phyloP scores from a whole-genome alignment of 2,888 invertebrate genomes.

The Piscicola geometra region DNA sequence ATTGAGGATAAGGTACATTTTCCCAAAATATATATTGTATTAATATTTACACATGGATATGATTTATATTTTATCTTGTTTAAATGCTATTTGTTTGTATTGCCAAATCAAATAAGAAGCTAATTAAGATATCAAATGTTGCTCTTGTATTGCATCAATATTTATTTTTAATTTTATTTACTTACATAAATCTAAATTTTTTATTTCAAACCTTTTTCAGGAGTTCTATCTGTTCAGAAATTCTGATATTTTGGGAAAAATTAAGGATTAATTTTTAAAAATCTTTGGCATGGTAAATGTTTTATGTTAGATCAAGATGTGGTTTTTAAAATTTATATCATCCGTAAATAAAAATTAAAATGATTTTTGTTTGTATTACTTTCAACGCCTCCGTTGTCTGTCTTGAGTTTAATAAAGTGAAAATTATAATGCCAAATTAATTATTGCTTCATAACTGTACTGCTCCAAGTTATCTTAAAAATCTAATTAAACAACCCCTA shows the following conservation, averaged over 20 bases:
- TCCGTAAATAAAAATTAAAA: too few relatives aligned
- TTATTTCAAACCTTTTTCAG: slow-evolving; percentile 50
- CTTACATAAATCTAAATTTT: too few relatives aligned
- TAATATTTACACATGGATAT: neutral
- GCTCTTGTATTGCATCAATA: neutral
- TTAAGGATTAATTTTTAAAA: slow-evolving; percentile 38
- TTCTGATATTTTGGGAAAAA: slow-evolving; percentile 88
- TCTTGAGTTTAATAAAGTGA: too few relatives aligned
- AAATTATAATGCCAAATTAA: too few relatives aligned
- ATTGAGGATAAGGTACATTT: slow-evolving; percentile 67
- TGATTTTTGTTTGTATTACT: too few relatives aligned
- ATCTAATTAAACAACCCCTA: too few relatives aligned
- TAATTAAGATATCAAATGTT: neutral
- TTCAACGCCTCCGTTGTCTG: too few relatives aligned
- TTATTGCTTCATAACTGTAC: too few relatives aligned
- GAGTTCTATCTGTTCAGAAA: slow-evolving; percentile 93
- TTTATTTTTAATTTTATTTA: neutral
- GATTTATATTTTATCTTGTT: too few relatives aligned
- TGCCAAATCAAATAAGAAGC: too few relatives aligned
- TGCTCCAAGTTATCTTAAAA: too few relatives aligned
- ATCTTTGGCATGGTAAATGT: neutral
- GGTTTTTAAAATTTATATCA: neutral
- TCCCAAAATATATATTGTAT: slow-evolving; percentile 2
- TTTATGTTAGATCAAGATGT: slow-evolving; percentile 16
- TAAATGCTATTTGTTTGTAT: neutral